Evolutionary conservation across 2,797 vertebrate species (phyloP).

Genomic region (Protosalanx chinensis): DNA sequence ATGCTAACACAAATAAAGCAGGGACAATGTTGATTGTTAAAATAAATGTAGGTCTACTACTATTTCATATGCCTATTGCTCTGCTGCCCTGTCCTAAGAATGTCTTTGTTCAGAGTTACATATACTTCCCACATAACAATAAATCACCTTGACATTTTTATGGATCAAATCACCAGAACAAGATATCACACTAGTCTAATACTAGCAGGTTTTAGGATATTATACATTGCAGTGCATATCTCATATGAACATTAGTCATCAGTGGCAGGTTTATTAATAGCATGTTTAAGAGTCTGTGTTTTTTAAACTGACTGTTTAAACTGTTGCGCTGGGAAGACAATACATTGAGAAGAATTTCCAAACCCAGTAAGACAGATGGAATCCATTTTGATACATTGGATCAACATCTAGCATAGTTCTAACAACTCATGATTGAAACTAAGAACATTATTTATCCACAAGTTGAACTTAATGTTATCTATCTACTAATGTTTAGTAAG

Average conservation of each 20-base stretch:
- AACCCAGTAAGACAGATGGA: background rate
- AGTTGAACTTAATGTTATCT: background rate
- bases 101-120: too few relatives aligned
- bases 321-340: background rate
- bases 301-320: background rate
- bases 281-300: background rate
- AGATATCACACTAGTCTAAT: too few relatives aligned
- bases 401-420: background rate
- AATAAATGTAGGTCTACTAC: too few relatives aligned
- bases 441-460: slow-evolving; percentile 1
- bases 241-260: background rate
- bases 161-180: too few relatives aligned
- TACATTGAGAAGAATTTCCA: background rate
- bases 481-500: slow-evolving; percentile 2
- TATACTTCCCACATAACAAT: too few relatives aligned
- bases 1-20: too few relatives aligned
- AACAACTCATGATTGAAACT: slow-evolving; percentile 7
- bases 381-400: slow-evolving; percentile 7
- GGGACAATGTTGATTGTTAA: too few relatives aligned
- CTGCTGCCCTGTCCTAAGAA: too few relatives aligned
- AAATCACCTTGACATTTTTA: too few relatives aligned
- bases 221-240: too few relatives aligned
- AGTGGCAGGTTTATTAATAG: background rate
- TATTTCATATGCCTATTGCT: too few relatives aligned
- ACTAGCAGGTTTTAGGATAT: too few relatives aligned